phyloP scores from a whole-genome alignment of 2,888 invertebrate genomes.

The Melinaea menophilus region DNA sequence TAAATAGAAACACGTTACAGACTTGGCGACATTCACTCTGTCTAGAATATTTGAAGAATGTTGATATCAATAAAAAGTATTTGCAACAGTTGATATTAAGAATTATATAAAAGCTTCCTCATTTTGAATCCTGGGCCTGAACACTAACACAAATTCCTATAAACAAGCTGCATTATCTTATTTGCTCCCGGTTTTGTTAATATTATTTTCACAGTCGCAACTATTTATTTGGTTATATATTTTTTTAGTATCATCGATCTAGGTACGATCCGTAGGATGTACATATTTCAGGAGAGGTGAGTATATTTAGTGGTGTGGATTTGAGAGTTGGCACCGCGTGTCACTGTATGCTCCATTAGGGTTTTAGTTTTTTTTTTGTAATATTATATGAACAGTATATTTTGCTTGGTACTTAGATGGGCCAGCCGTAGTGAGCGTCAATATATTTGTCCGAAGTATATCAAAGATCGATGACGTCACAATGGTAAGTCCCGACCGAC shows the following conservation, averaged over 20 bases:
- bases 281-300: constrained; percentile 38
- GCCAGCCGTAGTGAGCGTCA: constrained; percentile 96
- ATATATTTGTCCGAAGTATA: constrained; percentile 99
- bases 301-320: constrained; percentile 40
- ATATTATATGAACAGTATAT: constrained; percentile 61
- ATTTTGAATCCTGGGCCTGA: constrained; percentile 27
- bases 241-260: constrained; percentile 30
- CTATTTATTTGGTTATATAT: constrained; percentile 42
- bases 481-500: constrained; percentile 90
- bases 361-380: constrained; percentile 47
- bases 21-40: constrained; percentile 19
- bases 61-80: background rate
- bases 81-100: background rate
- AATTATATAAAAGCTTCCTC: constrained; percentile 3
- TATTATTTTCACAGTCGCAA: constrained; percentile 44
- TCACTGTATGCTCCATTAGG: constrained; percentile 49
- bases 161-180: constrained; percentile 51
- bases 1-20: constrained; percentile 12
- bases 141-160: constrained; percentile 76
- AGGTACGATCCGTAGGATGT: constrained; percentile 23
- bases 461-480: constrained; percentile 99
- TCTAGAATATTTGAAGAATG: constrained; percentile 7
- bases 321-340: constrained; percentile 43
- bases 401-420: constrained; percentile 85
- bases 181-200: constrained; percentile 35